A percentile compares a stretch with the other conserved stretches of the same genome.
phyloP scores from a whole-genome alignment of 2,797 vertebrate species.

The Anomalospiza imberbis region DNA sequence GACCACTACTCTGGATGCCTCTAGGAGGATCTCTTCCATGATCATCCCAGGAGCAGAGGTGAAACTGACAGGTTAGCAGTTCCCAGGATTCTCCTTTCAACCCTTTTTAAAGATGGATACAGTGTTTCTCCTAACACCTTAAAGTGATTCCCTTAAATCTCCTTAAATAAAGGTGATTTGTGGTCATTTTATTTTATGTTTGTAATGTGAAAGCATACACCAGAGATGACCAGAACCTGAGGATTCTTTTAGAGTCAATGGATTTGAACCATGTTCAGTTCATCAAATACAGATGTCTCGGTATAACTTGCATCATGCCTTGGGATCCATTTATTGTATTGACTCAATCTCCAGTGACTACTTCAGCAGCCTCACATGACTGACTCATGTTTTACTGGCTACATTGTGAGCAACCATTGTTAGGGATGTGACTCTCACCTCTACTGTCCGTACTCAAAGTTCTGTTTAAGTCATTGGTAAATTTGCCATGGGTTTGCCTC shows the following conservation, averaged over 20 bases:
- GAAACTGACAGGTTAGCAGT: background rate
- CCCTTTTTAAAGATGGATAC: background rate
- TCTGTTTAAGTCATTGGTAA: background rate
- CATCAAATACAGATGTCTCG: background rate
- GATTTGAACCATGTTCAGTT: background rate
- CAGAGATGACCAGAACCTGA: background rate
- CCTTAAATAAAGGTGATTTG: background rate
- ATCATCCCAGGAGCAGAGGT: background rate
- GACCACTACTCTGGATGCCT: background rate
- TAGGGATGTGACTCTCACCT: background rate
- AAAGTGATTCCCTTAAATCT: background rate
- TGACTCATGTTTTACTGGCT: background rate
- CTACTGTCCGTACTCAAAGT: background rate
- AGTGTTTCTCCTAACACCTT: background rate
- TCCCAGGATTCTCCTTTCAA: background rate
- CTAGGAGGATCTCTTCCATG: background rate
- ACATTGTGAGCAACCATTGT: fast-evolving
- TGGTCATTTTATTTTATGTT: background rate
- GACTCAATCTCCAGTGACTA: background rate
- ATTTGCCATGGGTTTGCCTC: background rate
- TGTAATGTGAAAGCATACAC: background rate
- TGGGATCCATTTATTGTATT: background rate
- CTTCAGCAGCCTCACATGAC: background rate
- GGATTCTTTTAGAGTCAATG: background rate
- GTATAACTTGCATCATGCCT: background rate